A percentile compares a stretch with the other conserved stretches of the same genome.
phyloP scores from a whole-genome alignment of 1,140 invertebrate genomes.

The Drosophila virilis region DNA sequence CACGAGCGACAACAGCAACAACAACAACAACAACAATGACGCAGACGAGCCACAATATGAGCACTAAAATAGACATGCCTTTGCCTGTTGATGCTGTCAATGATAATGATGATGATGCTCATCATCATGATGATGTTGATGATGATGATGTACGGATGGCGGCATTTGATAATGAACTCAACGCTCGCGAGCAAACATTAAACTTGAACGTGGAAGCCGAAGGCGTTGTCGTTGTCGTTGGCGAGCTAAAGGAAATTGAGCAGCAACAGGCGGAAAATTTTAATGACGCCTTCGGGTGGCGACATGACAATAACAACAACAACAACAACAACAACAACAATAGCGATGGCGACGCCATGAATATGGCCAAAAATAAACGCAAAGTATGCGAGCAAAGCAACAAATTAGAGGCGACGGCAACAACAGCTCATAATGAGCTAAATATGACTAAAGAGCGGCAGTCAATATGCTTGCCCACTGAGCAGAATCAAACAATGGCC shows the following conservation, averaged over 20 bases:
- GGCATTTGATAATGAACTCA: slow-evolving; percentile 74
- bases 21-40: slow-evolving; percentile 65
- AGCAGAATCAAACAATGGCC: slow-evolving; percentile 67
- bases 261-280: slow-evolving; percentile 82
- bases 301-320: slow-evolving; percentile 47
- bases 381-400: slow-evolving; percentile 80
- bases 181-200: slow-evolving; percentile 60
- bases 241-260: slow-evolving; percentile 76
- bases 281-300: slow-evolving; percentile 75
- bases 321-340: not conserved
- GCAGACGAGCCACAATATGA: slow-evolving; percentile 53
- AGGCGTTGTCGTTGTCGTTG: slow-evolving; percentile 43
- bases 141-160: slow-evolving; percentile 49
- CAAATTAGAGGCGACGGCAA: slow-evolving; percentile 69
- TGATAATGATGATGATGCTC: slow-evolving; percentile 11
- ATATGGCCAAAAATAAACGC: slow-evolving; percentile 76
- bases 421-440: slow-evolving; percentile 72
- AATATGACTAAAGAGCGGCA: slow-evolving; percentile 78
- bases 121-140: slow-evolving; percentile 17
- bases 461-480: slow-evolving; percentile 74
- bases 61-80: slow-evolving; percentile 61
- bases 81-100: slow-evolving; percentile 17
- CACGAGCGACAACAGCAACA: slow-evolving; percentile 6
- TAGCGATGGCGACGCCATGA: slow-evolving; percentile 65
- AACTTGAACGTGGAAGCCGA: slow-evolving; percentile 69